Conservation (phyloP, 2,888 invertebrate genomes). For the Platycheirus rosarum region DNA sequence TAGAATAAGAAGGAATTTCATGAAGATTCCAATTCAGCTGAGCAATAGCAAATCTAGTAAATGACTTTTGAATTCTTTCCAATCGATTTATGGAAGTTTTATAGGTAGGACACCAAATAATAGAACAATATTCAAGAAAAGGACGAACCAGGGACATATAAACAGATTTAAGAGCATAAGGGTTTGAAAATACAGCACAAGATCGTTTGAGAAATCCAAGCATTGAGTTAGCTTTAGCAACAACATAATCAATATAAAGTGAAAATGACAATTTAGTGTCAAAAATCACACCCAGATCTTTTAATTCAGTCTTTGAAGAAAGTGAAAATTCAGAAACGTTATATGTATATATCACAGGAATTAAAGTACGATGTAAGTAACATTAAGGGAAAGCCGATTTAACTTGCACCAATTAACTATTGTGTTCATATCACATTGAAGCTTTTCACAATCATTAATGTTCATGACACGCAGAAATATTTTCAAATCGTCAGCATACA, state of each 20-base stretch:
- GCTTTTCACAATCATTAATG: conserved; percentile 15
- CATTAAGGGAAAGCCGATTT: conserved; percentile 2
- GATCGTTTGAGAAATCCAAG: conserved; percentile 23
- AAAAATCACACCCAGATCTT: conserved; percentile 37
- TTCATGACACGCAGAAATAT: conserved; percentile 10
- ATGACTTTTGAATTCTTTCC: background rate
- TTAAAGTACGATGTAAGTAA: conserved; percentile 7
- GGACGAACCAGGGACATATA: conserved; percentile 15
- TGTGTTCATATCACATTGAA: conserved; percentile 32
- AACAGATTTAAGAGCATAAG: conserved; percentile 17
- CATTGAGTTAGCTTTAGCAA: conserved; percentile 9
- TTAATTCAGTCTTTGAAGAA: conserved; percentile 3
- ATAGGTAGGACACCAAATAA: background rate
- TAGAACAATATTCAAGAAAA: background rate
- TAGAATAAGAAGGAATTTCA: background rate
- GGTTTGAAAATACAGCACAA: conserved; percentile 21
- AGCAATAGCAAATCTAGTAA: background rate
- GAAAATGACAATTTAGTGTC: conserved; percentile 16
- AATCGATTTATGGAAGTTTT: conserved; percentile 12
- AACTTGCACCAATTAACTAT: conserved; percentile 7
- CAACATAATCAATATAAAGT: conserved; percentile 20
- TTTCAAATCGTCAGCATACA: conserved; percentile 33
- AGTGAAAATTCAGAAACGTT: background rate
- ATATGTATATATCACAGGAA: background rate
- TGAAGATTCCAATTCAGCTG: background rate